A percentile compares a stretch with the other conserved stretches of the same genome.
Conservation (phyloP, 2,797 vertebrate species). For the Myiotriccus ornatus region DNA sequence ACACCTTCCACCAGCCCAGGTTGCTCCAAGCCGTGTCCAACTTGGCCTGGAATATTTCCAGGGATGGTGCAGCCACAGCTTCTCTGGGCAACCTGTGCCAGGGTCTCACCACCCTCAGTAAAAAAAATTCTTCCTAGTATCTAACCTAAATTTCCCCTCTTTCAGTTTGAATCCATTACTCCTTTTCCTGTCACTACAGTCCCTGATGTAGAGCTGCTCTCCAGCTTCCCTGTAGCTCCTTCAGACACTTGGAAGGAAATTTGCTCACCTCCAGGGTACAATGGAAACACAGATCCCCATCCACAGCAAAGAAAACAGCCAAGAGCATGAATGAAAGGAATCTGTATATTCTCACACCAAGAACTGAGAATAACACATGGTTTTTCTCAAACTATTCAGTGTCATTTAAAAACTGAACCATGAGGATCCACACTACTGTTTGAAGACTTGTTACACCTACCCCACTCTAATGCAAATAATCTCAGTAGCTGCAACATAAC, state of each 20-base stretch:
- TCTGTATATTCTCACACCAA: not conserved
- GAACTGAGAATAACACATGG: not conserved
- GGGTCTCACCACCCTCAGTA: not conserved
- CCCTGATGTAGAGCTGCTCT: not conserved
- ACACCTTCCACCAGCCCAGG: rapidly evolving
- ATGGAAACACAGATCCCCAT: not conserved
- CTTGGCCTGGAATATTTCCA: not conserved
- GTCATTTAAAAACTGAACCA: not conserved
- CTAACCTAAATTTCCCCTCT: not conserved
- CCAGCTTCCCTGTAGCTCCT: not conserved
- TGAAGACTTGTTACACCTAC: not conserved
- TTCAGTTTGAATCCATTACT: not conserved
- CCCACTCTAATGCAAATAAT: not conserved
- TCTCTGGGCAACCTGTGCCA: not conserved
- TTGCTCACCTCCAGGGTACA: not conserved
- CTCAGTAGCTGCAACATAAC: not conserved
- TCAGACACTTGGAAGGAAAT: not conserved
- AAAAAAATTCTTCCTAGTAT: not conserved
- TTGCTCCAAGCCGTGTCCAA: rapidly evolving
- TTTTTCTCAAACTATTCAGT: not conserved
- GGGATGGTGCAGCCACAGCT: not conserved
- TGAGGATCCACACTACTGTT: not conserved
- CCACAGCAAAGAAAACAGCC: not conserved
- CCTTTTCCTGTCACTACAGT: not conserved
- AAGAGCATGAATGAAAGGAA: not conserved